Percentiles rank a stretch among this genome's conserved stretches.
phyloP scores from a whole-genome alignment of 2,113 vertebrate species.

The Xenopus tropicalis region DNA sequence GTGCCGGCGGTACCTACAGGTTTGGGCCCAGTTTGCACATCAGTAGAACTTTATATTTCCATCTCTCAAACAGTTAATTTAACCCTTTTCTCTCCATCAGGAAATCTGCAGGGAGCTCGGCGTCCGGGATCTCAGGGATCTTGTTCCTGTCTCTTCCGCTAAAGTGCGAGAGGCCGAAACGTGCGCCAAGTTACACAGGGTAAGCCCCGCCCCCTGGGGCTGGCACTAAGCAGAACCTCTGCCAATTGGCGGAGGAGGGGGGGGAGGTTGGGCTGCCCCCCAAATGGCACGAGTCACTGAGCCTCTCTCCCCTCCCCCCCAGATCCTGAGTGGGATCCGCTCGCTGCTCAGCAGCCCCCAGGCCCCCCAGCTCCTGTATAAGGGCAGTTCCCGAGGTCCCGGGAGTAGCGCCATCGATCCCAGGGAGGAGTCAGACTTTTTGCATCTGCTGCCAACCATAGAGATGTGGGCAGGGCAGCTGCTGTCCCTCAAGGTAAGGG shows the following conservation, averaged over 20 bases:
- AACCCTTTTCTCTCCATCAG: constrained; percentile 17
- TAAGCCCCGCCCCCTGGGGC: background rate
- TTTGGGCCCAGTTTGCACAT: constrained; percentile 48
- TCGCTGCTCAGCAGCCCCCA: constrained; percentile 64
- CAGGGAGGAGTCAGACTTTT: constrained; percentile 58
- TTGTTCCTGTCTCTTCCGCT: constrained; percentile 26
- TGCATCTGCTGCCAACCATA: constrained; percentile 70
- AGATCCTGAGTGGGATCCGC: constrained; percentile 72
- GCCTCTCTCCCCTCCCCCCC: constrained; percentile 26
- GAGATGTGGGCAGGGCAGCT: constrained; percentile 83
- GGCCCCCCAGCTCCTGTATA: constrained; percentile 62
- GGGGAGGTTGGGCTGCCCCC: no score
- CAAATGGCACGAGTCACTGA: no score
- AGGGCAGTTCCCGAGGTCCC: constrained; percentile 52
- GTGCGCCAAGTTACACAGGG: constrained; percentile 45
- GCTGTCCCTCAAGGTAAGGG: constrained; percentile 69
- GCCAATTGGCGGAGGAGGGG: no score
- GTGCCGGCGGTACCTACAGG: constrained; percentile 65
- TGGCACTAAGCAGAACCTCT: no score
- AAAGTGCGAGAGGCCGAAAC: constrained; percentile 29
- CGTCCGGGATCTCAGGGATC: constrained; percentile 38
- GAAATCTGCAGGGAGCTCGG: constrained; percentile 47
- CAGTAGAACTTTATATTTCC: no score
- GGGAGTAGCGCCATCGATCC: constrained; percentile 40
- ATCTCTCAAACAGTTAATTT: no score